Evolutionary conservation across 64 coral and sea anemone genomes (phyloP), one percentile per base, ranked within the genome.

Genomic region (Hydrozoanthus tunicans): DNA sequence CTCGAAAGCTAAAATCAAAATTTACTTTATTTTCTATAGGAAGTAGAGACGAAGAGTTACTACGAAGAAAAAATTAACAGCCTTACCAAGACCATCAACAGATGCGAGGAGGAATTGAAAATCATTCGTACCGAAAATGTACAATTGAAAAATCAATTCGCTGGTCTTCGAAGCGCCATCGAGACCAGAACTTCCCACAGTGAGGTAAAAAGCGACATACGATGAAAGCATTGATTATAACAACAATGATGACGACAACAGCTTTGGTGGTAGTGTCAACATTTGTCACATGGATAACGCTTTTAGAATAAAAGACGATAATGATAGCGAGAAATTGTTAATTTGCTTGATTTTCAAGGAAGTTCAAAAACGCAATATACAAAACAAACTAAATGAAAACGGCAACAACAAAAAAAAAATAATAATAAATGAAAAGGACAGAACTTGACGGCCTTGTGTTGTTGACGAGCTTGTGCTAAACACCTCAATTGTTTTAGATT

Each of bases 31-130:
- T 59, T 12, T 5, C 51, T 86, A 6, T 53, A 86, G 83, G 83
- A 86, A 86, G 55, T 57, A n/a, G 65, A 86, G 67, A 67, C 70
- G 66, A 86, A 70, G 6, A 71, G 6, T 2, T 86, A 58, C 54
- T 72, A 9, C 27, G 83, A 86, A 70, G 83, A 86, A 52, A 86
- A 72, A 57, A 86, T 86, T 17, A 9, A 71, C 17, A 26, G 5
- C 12, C 83, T 86, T 6, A 86, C 83, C 4, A 86, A 53, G 55
- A 86, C 65, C 17, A 58, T 86, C 52, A 56, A 11, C n/a, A 72
- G 66, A 27, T 86, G 83, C 11, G 83, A 86, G 20, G 83, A 86
- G 83, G 83, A 86, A 53, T 58, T 86, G 66, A 86, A 67, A 25
- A 71, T 5, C 67, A 86, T 86, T 14, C 83, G 83, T 20, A 58